A percentile compares a stretch with the other conserved stretches of the same genome.
These are phyloP conservation scores for Rallus crepitans DNA, from an alignment of 2,797 vertebrate genomes.

Conservation along the genomic window DNA sequence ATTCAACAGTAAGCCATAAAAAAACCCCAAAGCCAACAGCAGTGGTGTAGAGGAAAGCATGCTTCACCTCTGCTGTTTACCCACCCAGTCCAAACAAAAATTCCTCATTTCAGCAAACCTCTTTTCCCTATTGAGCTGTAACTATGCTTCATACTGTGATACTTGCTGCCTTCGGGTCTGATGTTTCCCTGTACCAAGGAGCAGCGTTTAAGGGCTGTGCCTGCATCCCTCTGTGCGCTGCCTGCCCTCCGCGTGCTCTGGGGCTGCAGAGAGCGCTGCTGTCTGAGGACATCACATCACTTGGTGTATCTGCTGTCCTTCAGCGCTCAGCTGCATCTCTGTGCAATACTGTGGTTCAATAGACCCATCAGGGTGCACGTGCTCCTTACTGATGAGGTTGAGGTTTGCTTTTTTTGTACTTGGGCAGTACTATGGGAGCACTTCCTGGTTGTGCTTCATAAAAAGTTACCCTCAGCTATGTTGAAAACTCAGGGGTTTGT, in stretches of 20 bases:
- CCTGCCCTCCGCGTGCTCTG: background rate
- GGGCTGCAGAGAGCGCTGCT: too few relatives aligned
- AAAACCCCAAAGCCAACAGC: background rate
- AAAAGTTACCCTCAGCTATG: background rate
- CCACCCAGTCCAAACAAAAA: background rate
- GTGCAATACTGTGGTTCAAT: background rate
- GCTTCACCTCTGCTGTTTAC: background rate
- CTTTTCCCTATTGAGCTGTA: background rate
- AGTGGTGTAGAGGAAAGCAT: background rate
- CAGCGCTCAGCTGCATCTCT: fast-evolving
- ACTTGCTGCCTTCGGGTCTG: background rate
- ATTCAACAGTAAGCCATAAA: background rate
- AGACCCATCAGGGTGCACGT: background rate
- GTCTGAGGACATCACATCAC: background rate
- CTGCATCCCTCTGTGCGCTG: background rate
- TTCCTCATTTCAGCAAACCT: background rate
- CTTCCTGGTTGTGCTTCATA: background rate
- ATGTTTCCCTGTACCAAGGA: background rate
- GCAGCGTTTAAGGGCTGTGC: background rate
- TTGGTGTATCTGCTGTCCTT: fast-evolving
- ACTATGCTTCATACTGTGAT: background rate
- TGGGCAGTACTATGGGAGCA: background rate
- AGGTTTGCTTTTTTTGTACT: background rate
- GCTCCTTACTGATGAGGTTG: background rate
- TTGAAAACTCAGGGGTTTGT: background rate